Percentiles rank a stretch among this genome's conserved stretches.
These are phyloP conservation scores for Poeciliopsis prolifica DNA, from an alignment of 2,113 vertebrate genomes.

Conservation along the genomic window DNA sequence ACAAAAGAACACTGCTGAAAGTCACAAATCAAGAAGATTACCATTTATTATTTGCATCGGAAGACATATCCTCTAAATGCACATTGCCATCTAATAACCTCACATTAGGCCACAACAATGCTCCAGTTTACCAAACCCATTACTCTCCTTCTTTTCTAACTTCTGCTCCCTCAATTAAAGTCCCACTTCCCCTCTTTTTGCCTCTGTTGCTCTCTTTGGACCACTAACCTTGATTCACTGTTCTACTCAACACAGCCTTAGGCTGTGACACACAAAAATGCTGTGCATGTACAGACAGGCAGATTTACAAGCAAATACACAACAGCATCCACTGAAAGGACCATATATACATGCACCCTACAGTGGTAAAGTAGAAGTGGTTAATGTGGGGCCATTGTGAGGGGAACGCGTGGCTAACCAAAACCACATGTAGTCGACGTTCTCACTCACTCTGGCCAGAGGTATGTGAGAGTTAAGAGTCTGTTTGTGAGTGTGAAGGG, in stretches of 20 bases:
- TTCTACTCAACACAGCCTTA: conserved; percentile 53
- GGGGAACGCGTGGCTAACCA: conserved; percentile 70
- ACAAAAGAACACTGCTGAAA: not conserved
- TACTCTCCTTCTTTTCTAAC: conserved; percentile 6
- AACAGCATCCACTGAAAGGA: conserved; percentile 10
- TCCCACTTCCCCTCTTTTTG: conserved; percentile 28
- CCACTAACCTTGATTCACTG: conserved; percentile 70
- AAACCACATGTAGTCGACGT: conserved; percentile 75
- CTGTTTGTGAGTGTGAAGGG: conserved; percentile 18
- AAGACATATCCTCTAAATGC: conserved; percentile 27
- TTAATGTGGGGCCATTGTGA: conserved; percentile 65
- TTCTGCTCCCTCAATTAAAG: conserved; percentile 43
- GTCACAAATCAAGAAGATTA: not conserved
- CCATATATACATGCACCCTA: conserved; percentile 52
- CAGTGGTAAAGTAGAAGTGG: conserved; percentile 57
- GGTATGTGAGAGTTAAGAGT: conserved; percentile 45
- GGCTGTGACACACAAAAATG: conserved; percentile 31
- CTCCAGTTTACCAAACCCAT: conserved; percentile 12
- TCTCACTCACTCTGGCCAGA: conserved; percentile 37
- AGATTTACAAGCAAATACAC: conserved; percentile 53
- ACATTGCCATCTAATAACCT: conserved; percentile 34
- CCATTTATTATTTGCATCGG: conserved; percentile 29
- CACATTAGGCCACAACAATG: conserved; percentile 23
- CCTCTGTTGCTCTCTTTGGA: conserved; percentile 56
- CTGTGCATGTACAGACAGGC: conserved; percentile 13